Base-by-base conservation (phyloP, 2,113 vertebrate genomes). In the Dermatemys mawii region DNA sequence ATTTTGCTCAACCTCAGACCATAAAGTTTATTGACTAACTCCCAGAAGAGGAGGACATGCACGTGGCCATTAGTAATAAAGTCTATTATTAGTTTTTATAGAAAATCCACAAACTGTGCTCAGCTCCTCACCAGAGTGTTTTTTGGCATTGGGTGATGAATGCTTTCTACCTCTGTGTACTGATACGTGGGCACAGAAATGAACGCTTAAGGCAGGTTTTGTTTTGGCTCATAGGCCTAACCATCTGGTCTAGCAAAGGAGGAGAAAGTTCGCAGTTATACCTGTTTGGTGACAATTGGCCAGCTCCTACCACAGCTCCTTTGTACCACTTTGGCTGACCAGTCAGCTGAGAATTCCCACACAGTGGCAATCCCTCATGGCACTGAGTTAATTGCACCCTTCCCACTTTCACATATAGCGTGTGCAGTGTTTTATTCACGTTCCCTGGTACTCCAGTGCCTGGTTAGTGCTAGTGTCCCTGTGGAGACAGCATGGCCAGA, bases 21-120 rank as follows among this genome's bases (percentile, higher is more conserved):
- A 90, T 92, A 79, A 95, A 96, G 84, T 91, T 85, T 80, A 94
- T n/a, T 94, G 89, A 97, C 94, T 83, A 78, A 54, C 63, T 96
- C 95, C 91, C 95, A 94, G 84, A 94, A 94, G 92, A 95, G 60
- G 12, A 38, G 54, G 80, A 96, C 96, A 84, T 90, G 79, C 86
- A 95, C 94, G 55, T 94, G 94, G 84, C 73, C 93, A 53, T 87
- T 53, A 32, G 83, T 50, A 53, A 82, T 90, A 46, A 94, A 92
- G 51, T 73, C 88, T 87, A 1, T 94, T 94, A 96, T 96, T 97
- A 95, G 60, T 50, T 85, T 93, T 87, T 16, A 91, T 50, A 96
- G 95, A 96, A 96, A 95, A 86, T 38, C 60, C 93, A 96, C 1
- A 0, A 87, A 84, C 55, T 90, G 51, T 78, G 41, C 63, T 85